Percentiles rank a stretch among this genome's conserved stretches.
These are phyloP conservation scores for Dromiciops gliroides DNA, from an alignment of 2,113 vertebrate species.

Conservation along the genomic window DNA sequence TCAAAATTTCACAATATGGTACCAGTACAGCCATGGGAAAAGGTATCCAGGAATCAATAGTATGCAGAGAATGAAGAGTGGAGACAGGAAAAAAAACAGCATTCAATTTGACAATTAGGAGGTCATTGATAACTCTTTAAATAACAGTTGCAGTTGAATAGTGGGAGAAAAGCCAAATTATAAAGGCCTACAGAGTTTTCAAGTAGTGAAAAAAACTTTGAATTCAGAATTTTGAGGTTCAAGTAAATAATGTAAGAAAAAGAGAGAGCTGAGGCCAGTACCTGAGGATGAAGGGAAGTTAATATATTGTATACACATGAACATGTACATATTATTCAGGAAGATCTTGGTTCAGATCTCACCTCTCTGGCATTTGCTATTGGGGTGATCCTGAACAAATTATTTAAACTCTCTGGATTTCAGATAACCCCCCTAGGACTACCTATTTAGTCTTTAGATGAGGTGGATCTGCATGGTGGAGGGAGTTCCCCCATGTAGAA, in stretches of 20 bases:
- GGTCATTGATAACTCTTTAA: background rate
- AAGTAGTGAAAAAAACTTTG: background rate
- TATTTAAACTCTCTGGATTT: background rate
- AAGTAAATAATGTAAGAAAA: background rate
- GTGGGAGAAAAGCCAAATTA: background rate
- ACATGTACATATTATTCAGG: background rate
- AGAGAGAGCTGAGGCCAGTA: background rate
- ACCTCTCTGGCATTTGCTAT: background rate
- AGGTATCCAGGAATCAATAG: background rate
- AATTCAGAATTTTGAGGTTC: background rate
- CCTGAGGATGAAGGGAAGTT: background rate
- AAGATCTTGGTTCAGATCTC: background rate
- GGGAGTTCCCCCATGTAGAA: background rate
- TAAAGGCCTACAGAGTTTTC: background rate
- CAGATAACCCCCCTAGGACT: background rate
- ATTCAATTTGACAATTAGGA: background rate
- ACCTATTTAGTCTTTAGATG: background rate
- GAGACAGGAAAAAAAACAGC: background rate
- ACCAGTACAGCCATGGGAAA: background rate
- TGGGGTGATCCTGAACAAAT: background rate
- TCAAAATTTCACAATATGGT: background rate
- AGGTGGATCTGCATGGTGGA: background rate
- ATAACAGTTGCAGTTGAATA: background rate
- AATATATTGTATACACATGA: background rate
- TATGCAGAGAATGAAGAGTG: background rate